phyloP scores from a whole-genome alignment of 2,797 vertebrate genomes.

The Podarcis siculus region DNA sequence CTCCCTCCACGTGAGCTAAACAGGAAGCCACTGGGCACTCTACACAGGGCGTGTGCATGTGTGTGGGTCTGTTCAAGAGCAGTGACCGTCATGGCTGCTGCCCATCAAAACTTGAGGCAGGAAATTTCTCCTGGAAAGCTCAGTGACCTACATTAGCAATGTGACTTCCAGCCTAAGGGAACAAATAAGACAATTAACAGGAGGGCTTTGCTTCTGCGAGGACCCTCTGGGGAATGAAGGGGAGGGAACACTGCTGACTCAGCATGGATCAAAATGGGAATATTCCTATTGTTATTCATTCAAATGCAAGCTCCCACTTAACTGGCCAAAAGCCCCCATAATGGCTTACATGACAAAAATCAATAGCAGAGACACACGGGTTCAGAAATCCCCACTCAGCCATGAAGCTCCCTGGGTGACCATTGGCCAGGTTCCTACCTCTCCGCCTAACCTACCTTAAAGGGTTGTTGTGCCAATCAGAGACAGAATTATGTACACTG shows the following conservation, averaged over 20 bases:
- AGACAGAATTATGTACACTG: not conserved
- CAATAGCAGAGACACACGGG: too few species aligned
- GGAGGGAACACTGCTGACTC: not conserved
- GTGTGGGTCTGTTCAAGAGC: not conserved
- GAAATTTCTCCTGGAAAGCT: not conserved
- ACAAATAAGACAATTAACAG: not conserved
- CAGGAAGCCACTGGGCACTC: conserved; percentile 10
- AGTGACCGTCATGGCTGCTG: not conserved
- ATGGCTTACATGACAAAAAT: not conserved
- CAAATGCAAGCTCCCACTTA: not conserved
- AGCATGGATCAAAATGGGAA: not conserved
- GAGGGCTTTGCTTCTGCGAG: not conserved
- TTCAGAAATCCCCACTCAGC: not conserved
- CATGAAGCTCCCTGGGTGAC: not conserved
- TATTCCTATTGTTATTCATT: not conserved
- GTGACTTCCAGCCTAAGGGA: not conserved
- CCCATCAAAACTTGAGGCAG: conserved; percentile 34
- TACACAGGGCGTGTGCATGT: too few species aligned
- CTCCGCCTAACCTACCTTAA: not conserved
- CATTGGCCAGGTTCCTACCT: not conserved
- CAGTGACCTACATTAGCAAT: conserved; percentile 1
- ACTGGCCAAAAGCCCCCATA: not conserved
- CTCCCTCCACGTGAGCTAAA: conserved; percentile 6
- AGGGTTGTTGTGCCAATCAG: not conserved
- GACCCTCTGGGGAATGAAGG: too few species aligned